These are phyloP conservation scores for Diarsia rubi DNA, from an alignment of 2,888 invertebrate genomes.

Conservation along the genomic window DNA sequence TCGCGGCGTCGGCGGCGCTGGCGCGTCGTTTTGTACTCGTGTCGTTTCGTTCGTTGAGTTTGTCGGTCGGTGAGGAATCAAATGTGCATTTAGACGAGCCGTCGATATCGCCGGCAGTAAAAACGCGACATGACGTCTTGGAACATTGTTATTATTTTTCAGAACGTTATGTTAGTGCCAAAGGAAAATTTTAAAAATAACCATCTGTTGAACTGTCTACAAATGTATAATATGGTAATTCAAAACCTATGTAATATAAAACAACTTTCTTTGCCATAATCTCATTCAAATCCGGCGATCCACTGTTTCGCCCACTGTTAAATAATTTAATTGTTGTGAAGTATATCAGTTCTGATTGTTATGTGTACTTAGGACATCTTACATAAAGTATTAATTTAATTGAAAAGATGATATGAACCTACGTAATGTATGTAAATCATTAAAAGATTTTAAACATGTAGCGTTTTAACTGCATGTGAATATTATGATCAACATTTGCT, in stretches of 20 bases:
- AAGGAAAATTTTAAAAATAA: constrained; percentile 69
- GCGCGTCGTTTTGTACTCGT: constrained; percentile 71
- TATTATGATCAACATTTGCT: constrained; percentile 86
- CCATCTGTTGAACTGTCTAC: constrained; percentile 47
- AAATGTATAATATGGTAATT: constrained; percentile 45
- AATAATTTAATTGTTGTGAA: constrained; percentile 51
- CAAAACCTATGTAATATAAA: constrained; percentile 42
- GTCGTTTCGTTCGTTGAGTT: constrained; percentile 75
- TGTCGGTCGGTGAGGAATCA: constrained; percentile 76
- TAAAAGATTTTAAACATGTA: constrained; percentile 72
- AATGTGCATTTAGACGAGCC: constrained; percentile 69
- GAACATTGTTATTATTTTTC: constrained; percentile 70
- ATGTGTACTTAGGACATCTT: constrained; percentile 62
- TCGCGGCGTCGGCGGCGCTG: constrained; percentile 79
- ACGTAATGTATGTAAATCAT: constrained; percentile 68
- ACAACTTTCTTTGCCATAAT: constrained; percentile 44
- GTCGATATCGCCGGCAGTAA: constrained; percentile 81
- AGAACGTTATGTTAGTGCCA: constrained; percentile 77
- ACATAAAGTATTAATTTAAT: constrained; percentile 62
- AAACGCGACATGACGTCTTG: constrained; percentile 75
- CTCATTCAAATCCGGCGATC: constrained; percentile 28
- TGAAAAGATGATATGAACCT: constrained; percentile 59
- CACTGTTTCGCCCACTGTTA: constrained; percentile 21
- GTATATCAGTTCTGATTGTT: constrained; percentile 51
- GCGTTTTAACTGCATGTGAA: constrained; percentile 88